Evolutionary conservation across 2,888 invertebrate genomes (phyloP).

Genomic region (Polylopha cassiicola): DNA sequence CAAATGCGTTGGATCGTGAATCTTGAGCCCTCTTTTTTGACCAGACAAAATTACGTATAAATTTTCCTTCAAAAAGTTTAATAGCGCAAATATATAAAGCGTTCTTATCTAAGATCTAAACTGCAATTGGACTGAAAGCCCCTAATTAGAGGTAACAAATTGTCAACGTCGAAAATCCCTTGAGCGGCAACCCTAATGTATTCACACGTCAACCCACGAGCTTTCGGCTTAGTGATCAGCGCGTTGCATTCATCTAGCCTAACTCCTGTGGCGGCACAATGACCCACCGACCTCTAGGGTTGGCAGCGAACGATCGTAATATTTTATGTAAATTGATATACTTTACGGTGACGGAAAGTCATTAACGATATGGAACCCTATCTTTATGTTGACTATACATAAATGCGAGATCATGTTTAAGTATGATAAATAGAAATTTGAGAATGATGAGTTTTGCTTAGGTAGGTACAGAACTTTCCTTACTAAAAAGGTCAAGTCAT

Average conservation of each 20-base stretch:
- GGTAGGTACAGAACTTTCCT: too few relatives aligned
- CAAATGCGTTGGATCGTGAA: too few relatives aligned
- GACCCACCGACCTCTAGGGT: constrained; percentile 48
- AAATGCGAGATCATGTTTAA: too few relatives aligned
- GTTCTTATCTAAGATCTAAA: constrained; percentile 3
- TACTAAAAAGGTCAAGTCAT: too few relatives aligned
- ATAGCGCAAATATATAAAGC: too few relatives aligned
- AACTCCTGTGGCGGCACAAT: constrained; percentile 54
- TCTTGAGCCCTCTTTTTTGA: too few relatives aligned
- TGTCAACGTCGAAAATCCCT: constrained; percentile 15
- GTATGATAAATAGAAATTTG: too few relatives aligned
- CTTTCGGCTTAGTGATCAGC: constrained; percentile 50
- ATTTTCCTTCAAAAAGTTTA: too few relatives aligned
- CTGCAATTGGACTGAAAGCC: constrained; percentile 10
- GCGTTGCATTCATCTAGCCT: constrained; percentile 60
- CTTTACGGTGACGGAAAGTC: constrained; percentile 19
- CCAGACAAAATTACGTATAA: too few relatives aligned
- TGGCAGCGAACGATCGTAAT: constrained; percentile 47
- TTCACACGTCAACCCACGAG: constrained; percentile 51
- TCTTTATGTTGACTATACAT: background rate
- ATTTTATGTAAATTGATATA: constrained; percentile 47
- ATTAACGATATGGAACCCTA: constrained; percentile 11
- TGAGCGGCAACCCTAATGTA: constrained; percentile 29
- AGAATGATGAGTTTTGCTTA: too few relatives aligned
- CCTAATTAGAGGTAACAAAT: constrained; percentile 18